Evolutionary conservation across 2,113 vertebrate species (phyloP).

Genomic region (Globicephala melas): DNA sequence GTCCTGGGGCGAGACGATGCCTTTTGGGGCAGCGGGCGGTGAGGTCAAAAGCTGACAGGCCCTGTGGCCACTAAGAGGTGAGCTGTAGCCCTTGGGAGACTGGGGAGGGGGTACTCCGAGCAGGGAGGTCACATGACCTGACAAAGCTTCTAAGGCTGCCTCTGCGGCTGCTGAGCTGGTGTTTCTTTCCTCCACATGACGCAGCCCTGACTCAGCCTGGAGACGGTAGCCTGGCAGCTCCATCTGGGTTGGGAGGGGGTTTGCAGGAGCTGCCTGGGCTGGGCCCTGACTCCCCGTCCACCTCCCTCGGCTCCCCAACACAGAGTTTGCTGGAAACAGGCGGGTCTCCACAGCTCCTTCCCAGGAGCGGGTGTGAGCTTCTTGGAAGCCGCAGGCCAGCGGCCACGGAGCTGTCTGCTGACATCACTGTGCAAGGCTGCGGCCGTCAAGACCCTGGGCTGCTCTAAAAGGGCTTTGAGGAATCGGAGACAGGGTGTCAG

Average conservation of each 20-base stretch:
- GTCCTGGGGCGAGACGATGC: background rate
- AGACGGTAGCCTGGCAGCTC: background rate
- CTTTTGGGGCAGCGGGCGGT: fast-evolving
- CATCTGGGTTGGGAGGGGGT: background rate
- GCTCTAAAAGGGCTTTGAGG: background rate
- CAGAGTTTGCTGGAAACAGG: background rate
- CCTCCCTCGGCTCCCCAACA: too few relatives aligned
- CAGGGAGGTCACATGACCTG: background rate
- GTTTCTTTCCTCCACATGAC: background rate
- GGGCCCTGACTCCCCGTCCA: background rate
- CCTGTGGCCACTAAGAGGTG: background rate
- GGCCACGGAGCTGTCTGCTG: background rate
- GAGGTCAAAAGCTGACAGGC: background rate
- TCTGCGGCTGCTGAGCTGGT: background rate
- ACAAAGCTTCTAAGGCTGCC: background rate
- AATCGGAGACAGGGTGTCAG: background rate
- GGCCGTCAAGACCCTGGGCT: background rate
- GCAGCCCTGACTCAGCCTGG: background rate
- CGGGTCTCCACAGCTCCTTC: background rate
- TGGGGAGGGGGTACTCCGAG: background rate
- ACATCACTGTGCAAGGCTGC: background rate
- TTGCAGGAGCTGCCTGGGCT: background rate
- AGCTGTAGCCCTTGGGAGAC: background rate
- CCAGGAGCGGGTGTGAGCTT: background rate
- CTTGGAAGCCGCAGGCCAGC: background rate